Conservation (phyloP, 2,113 vertebrate genomes). For the Desmodus rotundus region DNA sequence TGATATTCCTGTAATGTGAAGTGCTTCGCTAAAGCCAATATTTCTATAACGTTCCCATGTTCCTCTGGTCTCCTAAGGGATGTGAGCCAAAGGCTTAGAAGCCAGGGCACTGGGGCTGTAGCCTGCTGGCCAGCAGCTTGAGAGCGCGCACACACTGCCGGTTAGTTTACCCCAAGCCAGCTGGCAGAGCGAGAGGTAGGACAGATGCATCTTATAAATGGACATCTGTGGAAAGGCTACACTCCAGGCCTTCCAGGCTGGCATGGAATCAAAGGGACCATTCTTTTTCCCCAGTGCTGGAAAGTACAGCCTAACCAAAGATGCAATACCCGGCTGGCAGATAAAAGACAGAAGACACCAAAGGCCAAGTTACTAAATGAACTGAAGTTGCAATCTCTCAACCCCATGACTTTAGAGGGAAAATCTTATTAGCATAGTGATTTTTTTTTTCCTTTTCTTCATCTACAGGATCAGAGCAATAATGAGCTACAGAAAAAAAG, state of each 20-base stretch:
- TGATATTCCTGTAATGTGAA: not conserved
- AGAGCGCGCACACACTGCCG: not conserved
- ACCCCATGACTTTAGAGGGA: not conserved
- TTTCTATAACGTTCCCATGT: not conserved
- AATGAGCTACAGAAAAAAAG: not conserved
- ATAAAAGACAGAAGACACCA: not conserved
- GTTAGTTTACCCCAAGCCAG: conserved; percentile 36
- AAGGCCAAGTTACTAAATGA: not conserved
- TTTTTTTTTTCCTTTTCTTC: not conserved
- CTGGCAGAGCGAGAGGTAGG: conserved; percentile 45
- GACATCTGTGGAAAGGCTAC: conserved; percentile 59
- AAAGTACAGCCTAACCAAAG: conserved; percentile 12
- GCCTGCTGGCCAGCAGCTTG: conserved; percentile 36
- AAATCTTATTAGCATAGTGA: not conserved
- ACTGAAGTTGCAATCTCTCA: not conserved
- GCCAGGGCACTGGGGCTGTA: not conserved
- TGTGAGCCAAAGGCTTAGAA: not conserved
- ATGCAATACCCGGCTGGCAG: not conserved
- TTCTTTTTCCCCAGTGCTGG: conserved; percentile 31
- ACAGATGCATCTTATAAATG: conserved; percentile 70
- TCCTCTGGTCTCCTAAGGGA: not conserved
- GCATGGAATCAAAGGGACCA: not conserved
- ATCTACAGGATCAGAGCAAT: not conserved
- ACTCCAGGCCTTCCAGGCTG: not conserved
- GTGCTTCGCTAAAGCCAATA: not conserved